Base-by-base conservation (phyloP, 30 jellyfish, hydroid and myxozoan genomes). In the Sanderia malayensis region DNA sequence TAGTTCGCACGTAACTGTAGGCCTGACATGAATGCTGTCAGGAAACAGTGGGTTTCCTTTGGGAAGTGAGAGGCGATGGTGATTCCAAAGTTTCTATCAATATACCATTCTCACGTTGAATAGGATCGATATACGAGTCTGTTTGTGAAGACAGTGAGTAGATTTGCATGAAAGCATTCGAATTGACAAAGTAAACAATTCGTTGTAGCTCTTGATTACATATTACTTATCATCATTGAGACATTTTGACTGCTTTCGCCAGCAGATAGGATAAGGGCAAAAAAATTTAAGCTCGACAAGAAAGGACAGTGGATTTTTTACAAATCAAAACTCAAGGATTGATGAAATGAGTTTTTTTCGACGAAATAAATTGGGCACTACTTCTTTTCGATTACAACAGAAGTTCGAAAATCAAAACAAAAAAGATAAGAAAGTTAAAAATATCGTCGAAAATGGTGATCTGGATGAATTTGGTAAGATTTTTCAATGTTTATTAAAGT, bases 1-100 rank as follows among this genome's bases (percentile, higher is more conserved):
- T 67, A 57, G 46, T 64, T 65, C 70, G 59, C 87, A 75, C 78
- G 44, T 62, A 63, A 24, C 75, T 29, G 25, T 22, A 31, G 74
- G 20, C 87, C 47, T 44, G 76, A 72, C 76, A 11, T 31, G 81
- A 49, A n/a, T 49, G 73, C 77, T 79, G 60, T 64, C 76, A 78
- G 89, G 89, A 78, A 78, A 67, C 82, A 65, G 74, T 78, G 81
- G 89, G 89, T 78, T 78, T 78, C 89, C 89, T 78, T 64, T 49
- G 89, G 89, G 89, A 78, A 78, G 82, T 70, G 82, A 70, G 80
- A 29, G 44, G 75, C 57, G 61, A 49, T 9, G 27, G 60, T 24
- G 52, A 70, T 78, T 78, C n/a, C 67, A 46, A 24, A 49, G 8
- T 49, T 49, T 49, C 64, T 9, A 49, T 19, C 27, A 19, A 49